Percentiles rank a stretch among this genome's conserved stretches.
phyloP scores from a whole-genome alignment of 2,888 invertebrate species.

The Leptinotarsa haldemani region DNA sequence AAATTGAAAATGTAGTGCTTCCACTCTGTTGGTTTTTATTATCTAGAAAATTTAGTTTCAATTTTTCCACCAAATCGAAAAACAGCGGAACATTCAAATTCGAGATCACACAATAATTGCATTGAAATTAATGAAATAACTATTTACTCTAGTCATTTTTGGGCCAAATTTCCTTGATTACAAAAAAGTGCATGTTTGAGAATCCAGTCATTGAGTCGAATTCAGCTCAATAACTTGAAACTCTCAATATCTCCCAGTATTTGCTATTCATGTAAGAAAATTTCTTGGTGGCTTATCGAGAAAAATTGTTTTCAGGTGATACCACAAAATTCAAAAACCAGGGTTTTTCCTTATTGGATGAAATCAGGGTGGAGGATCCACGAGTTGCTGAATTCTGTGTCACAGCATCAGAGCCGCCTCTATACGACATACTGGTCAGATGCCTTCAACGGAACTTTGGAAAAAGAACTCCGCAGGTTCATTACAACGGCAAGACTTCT shows the following conservation, averaged over 20 bases:
- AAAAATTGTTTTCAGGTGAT: conserved; percentile 50
- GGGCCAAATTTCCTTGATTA: too few relatives aligned
- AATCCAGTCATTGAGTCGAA: too few relatives aligned
- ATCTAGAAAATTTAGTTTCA: too few relatives aligned
- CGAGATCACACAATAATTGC: too few relatives aligned
- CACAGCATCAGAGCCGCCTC: conserved; percentile 95
- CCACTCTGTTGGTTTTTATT: too few relatives aligned
- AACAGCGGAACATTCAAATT: too few relatives aligned
- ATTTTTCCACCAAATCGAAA: too few relatives aligned
- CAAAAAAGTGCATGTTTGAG: too few relatives aligned
- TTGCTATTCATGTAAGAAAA: background rate
- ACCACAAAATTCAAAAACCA: conserved; percentile 65
- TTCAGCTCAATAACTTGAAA: too few relatives aligned
- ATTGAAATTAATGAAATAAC: too few relatives aligned
- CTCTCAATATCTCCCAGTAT: background rate
- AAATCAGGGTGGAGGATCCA: conserved; percentile 93
- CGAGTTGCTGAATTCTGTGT: conserved; percentile 94
- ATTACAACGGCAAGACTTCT: conserved; percentile 82
- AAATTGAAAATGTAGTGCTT: too few relatives aligned
- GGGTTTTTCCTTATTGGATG: conserved; percentile 86
- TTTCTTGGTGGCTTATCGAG: conserved; percentile 37
- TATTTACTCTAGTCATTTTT: too few relatives aligned
- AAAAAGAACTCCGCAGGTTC: conserved; percentile 87
- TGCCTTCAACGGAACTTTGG: conserved; percentile 94
- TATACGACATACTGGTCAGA: conserved; percentile 92